These are phyloP conservation scores for Syngnathus scovelli DNA, from an alignment of 2,113 vertebrate species.

Conservation along the genomic window DNA sequence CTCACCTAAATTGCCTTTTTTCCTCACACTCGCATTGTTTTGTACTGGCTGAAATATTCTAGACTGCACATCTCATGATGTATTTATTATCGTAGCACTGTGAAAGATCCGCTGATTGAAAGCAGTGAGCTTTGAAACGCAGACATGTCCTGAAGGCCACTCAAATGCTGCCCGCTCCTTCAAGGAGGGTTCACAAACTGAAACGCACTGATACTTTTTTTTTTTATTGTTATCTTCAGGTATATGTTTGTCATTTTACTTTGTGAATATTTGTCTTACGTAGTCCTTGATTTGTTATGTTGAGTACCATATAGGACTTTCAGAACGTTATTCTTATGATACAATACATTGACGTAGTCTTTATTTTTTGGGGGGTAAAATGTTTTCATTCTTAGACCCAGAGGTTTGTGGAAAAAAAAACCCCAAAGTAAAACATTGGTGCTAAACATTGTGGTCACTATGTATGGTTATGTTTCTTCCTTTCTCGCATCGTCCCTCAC, in stretches of 20 bases:
- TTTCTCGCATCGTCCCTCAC: conserved; percentile 58
- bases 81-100: conserved; percentile 21
- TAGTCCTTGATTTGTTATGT: conserved; percentile 3
- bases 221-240: neutral
- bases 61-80: conserved; percentile 13
- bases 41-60: conserved; percentile 14
- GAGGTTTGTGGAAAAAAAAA: conserved; percentile 22
- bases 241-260: conserved; percentile 7
- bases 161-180: conserved; percentile 10
- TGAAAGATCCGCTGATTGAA: conserved; percentile 22
- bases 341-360: neutral
- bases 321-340: neutral
- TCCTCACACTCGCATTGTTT: conserved; percentile 16
- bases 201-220: conserved; percentile 35
- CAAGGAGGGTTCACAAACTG: conserved; percentile 17
- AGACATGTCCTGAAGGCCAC: no score
- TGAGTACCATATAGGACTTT: neutral
- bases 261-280: conserved; percentile 28
- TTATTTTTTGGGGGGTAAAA: neutral
- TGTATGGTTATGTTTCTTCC: conserved; percentile 25
- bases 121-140: neutral
- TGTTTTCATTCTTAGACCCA: conserved; percentile 16
- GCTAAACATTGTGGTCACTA: conserved; percentile 58
- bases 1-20: conserved; percentile 57
- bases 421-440: conserved; percentile 41